A percentile compares a stretch with the other conserved stretches of the same genome.
Evolutionary conservation across 64 coral and sea anemone genomes (phyloP).

Genomic region (Pachyseris speciosa): DNA sequence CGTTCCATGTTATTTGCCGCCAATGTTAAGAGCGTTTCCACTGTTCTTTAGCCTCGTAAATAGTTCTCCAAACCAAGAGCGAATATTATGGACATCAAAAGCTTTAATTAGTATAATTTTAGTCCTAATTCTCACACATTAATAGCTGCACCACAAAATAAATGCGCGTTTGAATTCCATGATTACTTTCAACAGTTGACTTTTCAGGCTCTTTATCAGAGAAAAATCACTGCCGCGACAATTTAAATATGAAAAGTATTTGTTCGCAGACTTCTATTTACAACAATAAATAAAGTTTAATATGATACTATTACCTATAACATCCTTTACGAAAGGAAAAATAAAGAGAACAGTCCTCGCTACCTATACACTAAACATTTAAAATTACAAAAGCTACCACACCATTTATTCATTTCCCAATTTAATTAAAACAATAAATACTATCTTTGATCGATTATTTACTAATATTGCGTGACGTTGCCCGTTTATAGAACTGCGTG

Average conservation of each 20-base stretch:
- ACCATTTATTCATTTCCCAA: not conserved
- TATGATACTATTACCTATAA: not conserved
- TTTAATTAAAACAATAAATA: not conserved
- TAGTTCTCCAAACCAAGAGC: not conserved
- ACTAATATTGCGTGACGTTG: too few relatives aligned
- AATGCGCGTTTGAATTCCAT: not conserved
- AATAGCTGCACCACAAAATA: not conserved
- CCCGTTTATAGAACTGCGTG: too few relatives aligned
- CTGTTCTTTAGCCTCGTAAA: too few relatives aligned
- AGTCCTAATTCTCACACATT: not conserved
- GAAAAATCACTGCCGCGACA: not conserved
- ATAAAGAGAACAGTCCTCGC: not conserved
- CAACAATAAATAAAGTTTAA: not conserved
- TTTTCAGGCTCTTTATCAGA: not conserved
- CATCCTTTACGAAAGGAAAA: not conserved
- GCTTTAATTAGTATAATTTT: not conserved
- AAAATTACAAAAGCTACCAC: not conserved
- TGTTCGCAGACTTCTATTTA: not conserved
- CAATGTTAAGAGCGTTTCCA: too few relatives aligned
- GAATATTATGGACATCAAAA: not conserved
- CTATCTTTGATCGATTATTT: not conserved
- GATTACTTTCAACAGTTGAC: not conserved
- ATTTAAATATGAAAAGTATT: constrained; percentile 7
- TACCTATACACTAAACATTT: not conserved
- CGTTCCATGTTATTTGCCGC: too few relatives aligned